Evolutionary conservation across 2,797 vertebrate species (phyloP), one percentile per base, ranked within the genome.

Genomic region (Halcyon leucocephala): DNA sequence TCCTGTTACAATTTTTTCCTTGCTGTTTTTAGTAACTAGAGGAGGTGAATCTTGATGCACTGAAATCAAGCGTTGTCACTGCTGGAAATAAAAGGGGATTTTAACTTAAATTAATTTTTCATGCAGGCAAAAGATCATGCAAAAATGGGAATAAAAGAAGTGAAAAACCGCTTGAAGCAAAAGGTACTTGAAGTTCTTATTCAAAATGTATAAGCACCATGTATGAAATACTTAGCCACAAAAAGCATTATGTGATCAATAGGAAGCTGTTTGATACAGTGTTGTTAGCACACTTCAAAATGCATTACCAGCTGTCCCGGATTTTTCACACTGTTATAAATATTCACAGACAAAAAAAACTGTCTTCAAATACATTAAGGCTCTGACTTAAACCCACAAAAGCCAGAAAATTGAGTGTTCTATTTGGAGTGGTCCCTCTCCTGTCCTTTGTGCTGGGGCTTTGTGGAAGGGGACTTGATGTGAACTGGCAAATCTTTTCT

Each of bases 121-220:
- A 98, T 96, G 93, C 98, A 99, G 99, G 99, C 99, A 90, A 99
- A 99, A 98, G 99, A 99, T 97, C 99, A 99, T 92, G 99, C 99
- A 82, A 99, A 99, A 97, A 99, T 99, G 99, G 99, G 99, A 84
- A 99, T 99, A 97, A 99, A 99, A 97, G 99, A 99, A 97, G 99
- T 99, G 93, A 99, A 99, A 98, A 99, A 99, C 97, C 99, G 99
- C 89, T 98, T 99, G 95, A 99, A 99, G 98, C 99, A 99, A 98
- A 99, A 99, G 99, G 99, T 99, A 98, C 96, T 97, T 98, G 96
- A 97, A 97, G 96, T 98, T 98, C 97, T 98, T 98, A 96, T 98
- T 97, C 93, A 97, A 97, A 97, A 97, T 97, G 96, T 97, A 96
- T 98, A 98, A 97, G 96, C 97, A 95, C 94, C 57, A 48, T 24